Base-by-base conservation (phyloP, 2,888 invertebrate species). In the Drosophila atripex region DNA sequence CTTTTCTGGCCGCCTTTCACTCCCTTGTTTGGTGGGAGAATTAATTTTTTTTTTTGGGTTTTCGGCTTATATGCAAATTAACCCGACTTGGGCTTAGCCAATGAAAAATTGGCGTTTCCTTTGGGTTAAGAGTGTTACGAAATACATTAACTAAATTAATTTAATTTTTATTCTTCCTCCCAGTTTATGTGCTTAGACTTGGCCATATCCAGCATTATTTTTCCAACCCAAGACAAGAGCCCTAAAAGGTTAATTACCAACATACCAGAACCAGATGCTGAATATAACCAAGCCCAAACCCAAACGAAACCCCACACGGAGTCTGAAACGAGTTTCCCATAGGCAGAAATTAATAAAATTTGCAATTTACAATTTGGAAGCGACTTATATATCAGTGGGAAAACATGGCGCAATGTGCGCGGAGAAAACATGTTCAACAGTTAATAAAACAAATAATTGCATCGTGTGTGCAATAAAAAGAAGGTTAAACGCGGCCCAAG, bases 391-490 rank as follows among this genome's bases (percentile, higher is more conserved):
- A 65, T 75, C 70, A 58, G 45, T 61, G 73, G 61, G 25, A 73
- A 59, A 60, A 74, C 73, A 80, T 64, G 85, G 63, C 28, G 63
- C 59, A 61, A 54, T 64, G 47, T 71, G 59, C 41, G 35, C 45
- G 57, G 38, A 52, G 69, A 74, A 75, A 77, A 56, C 86, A 72
- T 85, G 84, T 87, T 87, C 80, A 79, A 86, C 88, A 86, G 86
- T 88, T 88, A 86, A 86, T 86, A 86, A 84, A 84, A 80, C 82
- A 86, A 84, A 88, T 88, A 88, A 86, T 87, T 80, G 77, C 78
- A 76, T 59, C 75, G 82, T 77, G 75, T 77, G 72, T 76, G 77
- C 86, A 77, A 86, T 88, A 83, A 88, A 87, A 87, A 88, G 74
- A 75, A 83, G 88, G 77, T 80, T 88, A 80, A 87, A 83, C 76